Conservation (phyloP, 2,113 vertebrate species). For the Theropithecus gelada region DNA sequence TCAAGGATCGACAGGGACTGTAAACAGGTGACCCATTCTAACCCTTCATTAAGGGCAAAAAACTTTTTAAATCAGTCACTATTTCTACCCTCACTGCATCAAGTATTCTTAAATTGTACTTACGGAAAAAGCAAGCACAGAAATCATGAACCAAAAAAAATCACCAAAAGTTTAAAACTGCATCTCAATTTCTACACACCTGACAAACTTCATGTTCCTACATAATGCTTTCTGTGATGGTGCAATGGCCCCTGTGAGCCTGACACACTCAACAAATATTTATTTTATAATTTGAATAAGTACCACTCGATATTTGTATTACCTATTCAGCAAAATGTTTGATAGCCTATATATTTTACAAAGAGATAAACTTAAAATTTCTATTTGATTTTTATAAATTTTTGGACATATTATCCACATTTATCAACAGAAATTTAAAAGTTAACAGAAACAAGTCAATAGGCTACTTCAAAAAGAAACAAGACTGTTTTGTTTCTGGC, state of each 20-base stretch:
- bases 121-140: not conserved
- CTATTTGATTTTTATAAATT: not conserved
- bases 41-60: not conserved
- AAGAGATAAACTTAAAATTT: not conserved
- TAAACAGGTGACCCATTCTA: not conserved
- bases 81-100: not conserved
- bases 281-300: not conserved
- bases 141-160: not conserved
- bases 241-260: not conserved
- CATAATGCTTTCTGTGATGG: not conserved
- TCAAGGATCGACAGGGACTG: not conserved
- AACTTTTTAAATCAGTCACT: not conserved
- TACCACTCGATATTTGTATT: not conserved
- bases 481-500: conserved; percentile 40
- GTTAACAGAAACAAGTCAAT: not conserved
- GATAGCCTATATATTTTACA: not conserved
- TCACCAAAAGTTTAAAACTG: not conserved
- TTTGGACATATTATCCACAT: not conserved
- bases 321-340: not conserved
- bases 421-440: conserved; percentile 48
- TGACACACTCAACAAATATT: not conserved
- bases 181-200: not conserved
- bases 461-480: conserved; percentile 27
- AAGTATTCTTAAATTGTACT: not conserved
- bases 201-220: not conserved